Base-by-base conservation (phyloP, 2,113 vertebrate genomes). In the Corynorhinus townsendii region DNA sequence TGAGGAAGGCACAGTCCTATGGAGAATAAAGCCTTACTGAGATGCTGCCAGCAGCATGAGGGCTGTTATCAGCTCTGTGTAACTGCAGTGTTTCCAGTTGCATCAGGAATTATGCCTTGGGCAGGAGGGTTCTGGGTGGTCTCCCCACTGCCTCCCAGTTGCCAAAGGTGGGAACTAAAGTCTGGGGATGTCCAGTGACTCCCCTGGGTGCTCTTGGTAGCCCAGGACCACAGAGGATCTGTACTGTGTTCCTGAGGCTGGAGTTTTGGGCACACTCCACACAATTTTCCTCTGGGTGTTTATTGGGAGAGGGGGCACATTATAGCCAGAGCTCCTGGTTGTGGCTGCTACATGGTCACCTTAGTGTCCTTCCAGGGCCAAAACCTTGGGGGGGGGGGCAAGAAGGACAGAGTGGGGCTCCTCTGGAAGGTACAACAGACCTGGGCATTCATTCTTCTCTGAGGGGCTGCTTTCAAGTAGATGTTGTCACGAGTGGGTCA, bases 391-490 rank as follows among this genome's bases (percentile, higher is more conserved):
- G 5, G 43, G 79, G 86, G 15, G 35, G n/a, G 45, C 8, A 4
- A 77, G 14, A 40, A 86, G 28, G 43, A 52, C 59, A 73, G 82
- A 68, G 35, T 68, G 49, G 62, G 49, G 20, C 9, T 86, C 38
- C n/a, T 28, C 15, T 12, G 11, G 69, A 83, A 45, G 84, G 75
- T 49, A 24, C 5, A 20, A 59, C 54, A 79, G 47, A 35, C 11
- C 20, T 64, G 82, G 79, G 84, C 28, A 3, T 72, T 84, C 68
- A 4, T 76, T 84, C 68, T 71, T 90, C 62, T 62, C 71, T 10
- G 28, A 80, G 47, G 45, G 77, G 45, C 20, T 89, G n/a, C 66
- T 94, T 83, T 45, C 72, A 90, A 75, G 66, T 35, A 40, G 82
- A 38, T 79, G 68, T 45, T 84, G 72, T 56, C 33, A 45, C 35